These are phyloP conservation scores for Felis catus DNA, from an alignment of 2,113 vertebrate species.

Conservation along the genomic window DNA sequence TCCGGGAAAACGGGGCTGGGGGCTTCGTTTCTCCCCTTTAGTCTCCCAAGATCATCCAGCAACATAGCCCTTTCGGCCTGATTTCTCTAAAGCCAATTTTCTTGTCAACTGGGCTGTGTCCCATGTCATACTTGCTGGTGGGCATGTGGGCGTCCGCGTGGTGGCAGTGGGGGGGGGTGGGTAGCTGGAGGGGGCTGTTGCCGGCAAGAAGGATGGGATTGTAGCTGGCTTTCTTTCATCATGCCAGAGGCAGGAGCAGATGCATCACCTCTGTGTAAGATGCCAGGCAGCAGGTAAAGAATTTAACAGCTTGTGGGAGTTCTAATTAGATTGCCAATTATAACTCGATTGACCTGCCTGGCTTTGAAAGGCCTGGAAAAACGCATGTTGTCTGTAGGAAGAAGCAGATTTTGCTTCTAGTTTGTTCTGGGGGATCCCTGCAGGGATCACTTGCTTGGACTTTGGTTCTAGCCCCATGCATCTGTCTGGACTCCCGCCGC, in stretches of 20 bases:
- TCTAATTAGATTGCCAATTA: conserved; percentile 70
- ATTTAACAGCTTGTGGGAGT: conserved; percentile 65
- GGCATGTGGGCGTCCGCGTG: not conserved
- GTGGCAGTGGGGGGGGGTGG: not conserved
- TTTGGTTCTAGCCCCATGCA: not conserved
- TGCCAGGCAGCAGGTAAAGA: conserved; percentile 42
- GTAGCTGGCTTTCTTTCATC: conserved; percentile 45
- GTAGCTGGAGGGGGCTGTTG: not conserved
- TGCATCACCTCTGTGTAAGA: not conserved
- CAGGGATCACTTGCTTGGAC: not conserved
- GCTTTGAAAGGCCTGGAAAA: conserved; percentile 61
- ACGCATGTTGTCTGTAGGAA: conserved; percentile 45
- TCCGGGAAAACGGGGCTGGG: not conserved
- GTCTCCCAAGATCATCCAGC: not conserved
- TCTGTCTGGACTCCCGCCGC: not conserved
- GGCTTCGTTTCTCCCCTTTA: not conserved
- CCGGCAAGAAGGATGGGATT: not conserved
- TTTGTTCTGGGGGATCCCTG: not conserved
- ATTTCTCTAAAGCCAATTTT: not conserved
- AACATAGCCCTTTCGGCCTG: not conserved
- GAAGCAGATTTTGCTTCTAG: conserved; percentile 11
- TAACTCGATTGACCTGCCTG: conserved; percentile 59
- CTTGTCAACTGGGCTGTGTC: not conserved
- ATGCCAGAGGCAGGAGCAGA: conserved; percentile 58
- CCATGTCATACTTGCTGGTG: not conserved